Evolutionary conservation across 2,113 vertebrate species (phyloP).

Genomic region (Anguilla japonica): DNA sequence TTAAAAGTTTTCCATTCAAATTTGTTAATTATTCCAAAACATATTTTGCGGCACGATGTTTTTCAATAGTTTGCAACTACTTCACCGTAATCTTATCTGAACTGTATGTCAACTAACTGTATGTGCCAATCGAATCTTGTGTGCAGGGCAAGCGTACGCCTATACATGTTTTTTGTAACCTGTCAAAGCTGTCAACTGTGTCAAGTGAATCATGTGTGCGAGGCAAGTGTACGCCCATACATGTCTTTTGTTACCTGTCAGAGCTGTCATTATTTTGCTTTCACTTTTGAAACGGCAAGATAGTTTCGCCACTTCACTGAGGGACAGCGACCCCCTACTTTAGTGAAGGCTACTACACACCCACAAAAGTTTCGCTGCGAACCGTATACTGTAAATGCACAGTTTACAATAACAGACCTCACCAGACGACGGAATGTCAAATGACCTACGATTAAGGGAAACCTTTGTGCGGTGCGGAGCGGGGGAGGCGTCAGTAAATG

Average conservation of each 20-base stretch:
- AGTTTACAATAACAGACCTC: slow-evolving; percentile 21
- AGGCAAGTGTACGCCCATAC: not conserved
- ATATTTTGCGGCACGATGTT: no score
- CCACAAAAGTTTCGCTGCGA: slow-evolving; percentile 14
- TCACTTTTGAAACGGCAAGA: not conserved
- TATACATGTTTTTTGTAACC: not conserved
- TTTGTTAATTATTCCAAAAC: no score
- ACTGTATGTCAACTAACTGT: no score
- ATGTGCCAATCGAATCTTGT: not conserved
- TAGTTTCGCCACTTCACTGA: not conserved
- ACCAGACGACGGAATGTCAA: not conserved
- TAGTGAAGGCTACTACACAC: slow-evolving; percentile 1
- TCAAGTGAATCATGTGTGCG: not conserved
- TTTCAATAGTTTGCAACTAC: no score
- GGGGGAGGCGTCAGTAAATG: slow-evolving; percentile 33
- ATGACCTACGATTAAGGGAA: slow-evolving; percentile 30
- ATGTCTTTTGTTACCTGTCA: not conserved
- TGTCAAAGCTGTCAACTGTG: not conserved
- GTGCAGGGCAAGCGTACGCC: not conserved
- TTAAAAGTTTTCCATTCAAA: no score
- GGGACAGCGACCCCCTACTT: not conserved
- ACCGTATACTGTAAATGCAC: slow-evolving; percentile 3
- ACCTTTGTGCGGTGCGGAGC: slow-evolving; percentile 9
- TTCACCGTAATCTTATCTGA: no score
- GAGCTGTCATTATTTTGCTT: not conserved